phyloP scores from a whole-genome alignment of 1,140 invertebrate genomes.

The Macrotrachela quadricornifera region DNA sequence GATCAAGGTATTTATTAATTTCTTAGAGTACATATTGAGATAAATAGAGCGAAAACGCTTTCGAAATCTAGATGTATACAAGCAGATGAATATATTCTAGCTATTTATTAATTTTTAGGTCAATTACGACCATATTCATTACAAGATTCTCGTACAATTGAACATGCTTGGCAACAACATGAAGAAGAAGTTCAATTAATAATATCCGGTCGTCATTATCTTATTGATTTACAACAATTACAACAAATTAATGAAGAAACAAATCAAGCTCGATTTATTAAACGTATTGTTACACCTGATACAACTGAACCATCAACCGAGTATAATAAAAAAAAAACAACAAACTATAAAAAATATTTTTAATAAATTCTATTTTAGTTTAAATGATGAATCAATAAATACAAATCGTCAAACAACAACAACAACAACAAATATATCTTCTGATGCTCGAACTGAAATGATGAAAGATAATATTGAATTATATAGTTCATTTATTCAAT shows the following conservation, averaged over 20 bases:
- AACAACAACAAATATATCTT: conserved; percentile 5
- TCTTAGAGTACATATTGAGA: no score
- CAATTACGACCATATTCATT: conserved; percentile 7
- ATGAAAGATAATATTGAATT: conserved; percentile 44
- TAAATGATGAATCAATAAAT: no score
- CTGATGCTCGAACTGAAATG: conserved; percentile 45
- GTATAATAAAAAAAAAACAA: no score
- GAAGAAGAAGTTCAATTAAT: background rate
- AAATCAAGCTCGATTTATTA: conserved; percentile 68
- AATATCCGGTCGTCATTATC: conserved; percentile 47
- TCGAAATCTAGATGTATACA: no score
- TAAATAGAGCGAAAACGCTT: no score
- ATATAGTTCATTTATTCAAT: conserved; percentile 55
- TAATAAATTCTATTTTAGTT: no score
- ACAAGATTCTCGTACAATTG: background rate
- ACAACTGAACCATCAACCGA: background rate
- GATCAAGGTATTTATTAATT: conserved; percentile 19
- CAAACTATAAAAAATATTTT: no score
- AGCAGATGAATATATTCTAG: no score
- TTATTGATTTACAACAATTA: conserved; percentile 83
- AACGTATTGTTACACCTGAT: conserved; percentile 32
- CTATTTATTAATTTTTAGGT: conserved; percentile 2
- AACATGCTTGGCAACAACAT: conserved; percentile 15
- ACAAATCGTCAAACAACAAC: no score
- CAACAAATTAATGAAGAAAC: conserved; percentile 95